A percentile compares a stretch with the other conserved stretches of the same genome.
Conservation (phyloP, 1,140 invertebrate species). For the Ruditapes philippinarum region DNA sequence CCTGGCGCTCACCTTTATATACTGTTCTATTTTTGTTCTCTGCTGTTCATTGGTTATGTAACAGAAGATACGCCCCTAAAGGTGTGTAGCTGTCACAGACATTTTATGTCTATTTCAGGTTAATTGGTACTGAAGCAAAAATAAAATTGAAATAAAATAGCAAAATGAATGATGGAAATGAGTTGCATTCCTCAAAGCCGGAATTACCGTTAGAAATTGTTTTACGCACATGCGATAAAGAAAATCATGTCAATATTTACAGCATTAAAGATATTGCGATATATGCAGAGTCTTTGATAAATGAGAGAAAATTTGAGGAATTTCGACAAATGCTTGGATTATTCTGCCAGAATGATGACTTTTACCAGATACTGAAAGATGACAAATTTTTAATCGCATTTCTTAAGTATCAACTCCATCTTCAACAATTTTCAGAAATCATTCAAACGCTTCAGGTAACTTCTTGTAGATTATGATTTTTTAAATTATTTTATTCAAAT, state of each 20-base stretch:
- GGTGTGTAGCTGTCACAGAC: too few species aligned
- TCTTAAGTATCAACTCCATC: constrained; percentile 5
- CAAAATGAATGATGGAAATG: not conserved
- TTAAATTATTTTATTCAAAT: not conserved
- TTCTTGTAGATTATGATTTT: not conserved
- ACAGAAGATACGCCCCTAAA: too few species aligned
- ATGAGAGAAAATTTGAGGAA: not conserved
- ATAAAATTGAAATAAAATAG: not conserved
- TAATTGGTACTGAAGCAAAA: not conserved
- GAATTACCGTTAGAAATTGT: not conserved
- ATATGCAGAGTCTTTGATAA: not conserved
- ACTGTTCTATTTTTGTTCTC: not conserved
- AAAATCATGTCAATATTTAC: not conserved
- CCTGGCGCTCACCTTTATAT: not conserved
- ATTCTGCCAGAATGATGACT: not conserved
- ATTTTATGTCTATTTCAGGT: not conserved
- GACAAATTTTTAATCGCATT: not conserved
- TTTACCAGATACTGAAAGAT: not conserved
- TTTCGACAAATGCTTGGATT: not conserved
- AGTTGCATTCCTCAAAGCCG: not conserved
- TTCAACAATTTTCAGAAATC: not conserved
- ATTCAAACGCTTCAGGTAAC: constrained; percentile 29
- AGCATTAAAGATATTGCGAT: not conserved
- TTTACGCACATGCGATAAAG: not conserved
- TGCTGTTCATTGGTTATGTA: not conserved